A percentile compares a stretch with the other conserved stretches of the same genome.
These are phyloP conservation scores for Dasyprocta punctata DNA, from an alignment of 2,113 vertebrate genomes.

Conservation along the genomic window DNA sequence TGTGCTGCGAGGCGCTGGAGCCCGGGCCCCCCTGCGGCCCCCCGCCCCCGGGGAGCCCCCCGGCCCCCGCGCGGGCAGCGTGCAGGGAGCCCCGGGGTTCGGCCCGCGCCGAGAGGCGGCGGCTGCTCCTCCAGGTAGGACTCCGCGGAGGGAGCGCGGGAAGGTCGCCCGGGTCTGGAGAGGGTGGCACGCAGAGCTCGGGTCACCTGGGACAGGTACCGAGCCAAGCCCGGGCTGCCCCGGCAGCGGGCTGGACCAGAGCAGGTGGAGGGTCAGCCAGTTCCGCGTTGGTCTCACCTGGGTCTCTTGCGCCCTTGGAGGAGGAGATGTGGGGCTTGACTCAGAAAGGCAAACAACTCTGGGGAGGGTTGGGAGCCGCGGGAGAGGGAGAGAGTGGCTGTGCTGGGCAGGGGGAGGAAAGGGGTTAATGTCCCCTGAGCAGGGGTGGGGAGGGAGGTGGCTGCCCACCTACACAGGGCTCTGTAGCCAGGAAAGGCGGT, in stretches of 20 bases:
- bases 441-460: background rate
- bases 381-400: background rate
- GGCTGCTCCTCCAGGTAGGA: slow-evolving; percentile 67
- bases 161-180: background rate
- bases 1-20: slow-evolving; percentile 77
- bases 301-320: background rate
- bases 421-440: background rate
- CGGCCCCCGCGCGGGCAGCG: background rate
- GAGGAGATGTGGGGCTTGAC: background rate
- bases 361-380: background rate
- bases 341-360: background rate
- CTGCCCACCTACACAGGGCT: background rate
- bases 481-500: background rate
- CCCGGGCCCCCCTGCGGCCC: slow-evolving; percentile 16
- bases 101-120: background rate
- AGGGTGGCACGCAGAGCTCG: background rate
- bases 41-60: slow-evolving; percentile 24
- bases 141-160: background rate
- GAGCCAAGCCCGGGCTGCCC: background rate
- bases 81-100: background rate
- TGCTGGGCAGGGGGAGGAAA: background rate
- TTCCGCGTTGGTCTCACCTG: background rate
- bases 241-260: background rate
- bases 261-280: background rate
- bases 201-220: slow-evolving; percentile 38